phyloP scores from a whole-genome alignment of 37 sponge, comb jelly and placozoan species.

The Ephydatia muelleri region DNA sequence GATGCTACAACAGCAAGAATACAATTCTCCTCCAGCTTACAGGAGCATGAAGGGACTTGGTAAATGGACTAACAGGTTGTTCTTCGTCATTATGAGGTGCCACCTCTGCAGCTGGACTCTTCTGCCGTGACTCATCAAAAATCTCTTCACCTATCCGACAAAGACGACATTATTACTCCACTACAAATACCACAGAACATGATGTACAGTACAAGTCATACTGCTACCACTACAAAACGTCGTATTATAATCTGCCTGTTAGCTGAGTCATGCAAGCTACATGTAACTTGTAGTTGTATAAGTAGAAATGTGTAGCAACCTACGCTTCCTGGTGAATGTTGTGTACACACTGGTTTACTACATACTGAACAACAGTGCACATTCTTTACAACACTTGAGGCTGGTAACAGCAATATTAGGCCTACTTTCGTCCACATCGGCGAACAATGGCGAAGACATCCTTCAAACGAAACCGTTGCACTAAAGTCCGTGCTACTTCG shows the following conservation, averaged over 20 bases:
- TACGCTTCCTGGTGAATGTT: background rate
- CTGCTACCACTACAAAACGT: background rate
- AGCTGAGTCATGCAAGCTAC: background rate
- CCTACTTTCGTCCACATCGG: background rate
- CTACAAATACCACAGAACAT: background rate
- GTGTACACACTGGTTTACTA: background rate
- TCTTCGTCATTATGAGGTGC: background rate
- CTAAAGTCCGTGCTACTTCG: background rate
- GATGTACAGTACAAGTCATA: background rate
- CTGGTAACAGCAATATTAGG: too few species aligned
- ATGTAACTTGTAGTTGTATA: background rate
- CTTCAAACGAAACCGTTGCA: background rate
- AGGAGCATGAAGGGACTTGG: background rate
- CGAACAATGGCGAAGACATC: background rate
- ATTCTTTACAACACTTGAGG: too few species aligned
- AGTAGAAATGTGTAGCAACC: background rate
- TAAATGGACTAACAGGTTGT: background rate
- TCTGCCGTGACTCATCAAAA: background rate
- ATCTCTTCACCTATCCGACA: background rate
- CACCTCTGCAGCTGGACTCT: background rate
- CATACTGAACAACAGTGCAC: too few species aligned
- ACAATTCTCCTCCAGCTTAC: background rate
- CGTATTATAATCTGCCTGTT: background rate
- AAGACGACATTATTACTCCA: background rate
- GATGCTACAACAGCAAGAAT: background rate